Evolutionary conservation across 2,888 invertebrate genomes (phyloP), one percentile per base, ranked within the genome.

Genomic region (Ferrisia virgata): DNA sequence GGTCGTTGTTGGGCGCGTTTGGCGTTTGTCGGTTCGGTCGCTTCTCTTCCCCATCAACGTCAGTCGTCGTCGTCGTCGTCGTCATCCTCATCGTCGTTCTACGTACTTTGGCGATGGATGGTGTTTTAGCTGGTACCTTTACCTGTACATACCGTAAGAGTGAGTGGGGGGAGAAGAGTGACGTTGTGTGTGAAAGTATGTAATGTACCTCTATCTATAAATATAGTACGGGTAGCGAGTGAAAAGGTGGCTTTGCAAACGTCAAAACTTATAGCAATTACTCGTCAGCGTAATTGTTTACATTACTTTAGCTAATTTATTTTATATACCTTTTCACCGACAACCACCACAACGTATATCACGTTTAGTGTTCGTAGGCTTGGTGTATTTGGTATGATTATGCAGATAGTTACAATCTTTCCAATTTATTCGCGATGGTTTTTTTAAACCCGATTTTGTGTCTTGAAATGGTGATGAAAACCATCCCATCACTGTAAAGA

Each of bases 241-340:
- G n/a, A n/a, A n/a, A 40, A 47, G 43, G 43, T 2, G 43, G 43
- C n/a, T 3, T 47, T 18, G 43, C 6, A 47, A 47, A 40, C 64
- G 64, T 64, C 64, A 64, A 64, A 64, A 64, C 64, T 58, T 58
- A 4, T n/a, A n/a, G 58, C 69, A 72, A 33, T 72, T 72, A 72
- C 69, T 28, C 69, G 28, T 28, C 28, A 28, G 69, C n/a, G 69
- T 72, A 72, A 72, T 72, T 72, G 69, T 33, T 72, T 25, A 69
- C 64, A 28, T 69, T 69, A 69, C 64, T 58, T 58, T 58, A 58
- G 18, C 22, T 58, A 58, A 58, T 58, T 58, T 25, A 58, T 58
- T 58, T 58, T 25, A 11, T n/a, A n/a, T n/a, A n/a, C n/a, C 40
- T 13, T 40, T 40, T 40, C 13, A 40, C 40, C 40, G 40, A 40